Conservation (phyloP, 2,888 invertebrate species). For the Ochropleura plecta region DNA sequence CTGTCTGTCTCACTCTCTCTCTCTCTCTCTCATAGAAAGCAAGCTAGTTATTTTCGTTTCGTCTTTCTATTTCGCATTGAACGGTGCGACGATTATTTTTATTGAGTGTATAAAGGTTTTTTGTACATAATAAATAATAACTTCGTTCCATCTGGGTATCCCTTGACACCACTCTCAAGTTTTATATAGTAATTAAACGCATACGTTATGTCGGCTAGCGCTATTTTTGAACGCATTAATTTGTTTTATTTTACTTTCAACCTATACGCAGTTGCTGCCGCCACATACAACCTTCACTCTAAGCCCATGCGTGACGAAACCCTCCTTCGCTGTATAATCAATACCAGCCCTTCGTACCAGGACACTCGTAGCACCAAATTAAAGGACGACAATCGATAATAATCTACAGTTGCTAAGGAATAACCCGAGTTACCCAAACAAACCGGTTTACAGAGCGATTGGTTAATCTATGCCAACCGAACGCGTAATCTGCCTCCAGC, state of each 20-base stretch:
- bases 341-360: slow-evolving; percentile 51
- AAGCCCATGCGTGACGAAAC: background rate
- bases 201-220: background rate
- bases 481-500: slow-evolving; percentile 6
- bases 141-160: no score
- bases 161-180: no score
- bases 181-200: background rate
- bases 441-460: slow-evolving; percentile 11
- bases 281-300: background rate
- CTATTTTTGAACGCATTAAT: background rate
- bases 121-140: no score
- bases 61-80: no score
- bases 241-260: background rate
- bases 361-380: slow-evolving; percentile 34
- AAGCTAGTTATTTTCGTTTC: no score
- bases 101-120: no score
- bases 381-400: slow-evolving; percentile 52
- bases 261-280: no score
- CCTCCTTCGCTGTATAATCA: slow-evolving; percentile 30
- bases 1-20: no score
- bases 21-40: no score
- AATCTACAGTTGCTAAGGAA: slow-evolving; percentile 42
- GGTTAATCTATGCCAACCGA: slow-evolving; percentile 31
- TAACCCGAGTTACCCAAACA: slow-evolving; percentile 42
- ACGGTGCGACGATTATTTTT: no score